These are phyloP conservation scores for Pseudochirops corinnae DNA, from an alignment of 2,797 vertebrate genomes.

Conservation along the genomic window DNA sequence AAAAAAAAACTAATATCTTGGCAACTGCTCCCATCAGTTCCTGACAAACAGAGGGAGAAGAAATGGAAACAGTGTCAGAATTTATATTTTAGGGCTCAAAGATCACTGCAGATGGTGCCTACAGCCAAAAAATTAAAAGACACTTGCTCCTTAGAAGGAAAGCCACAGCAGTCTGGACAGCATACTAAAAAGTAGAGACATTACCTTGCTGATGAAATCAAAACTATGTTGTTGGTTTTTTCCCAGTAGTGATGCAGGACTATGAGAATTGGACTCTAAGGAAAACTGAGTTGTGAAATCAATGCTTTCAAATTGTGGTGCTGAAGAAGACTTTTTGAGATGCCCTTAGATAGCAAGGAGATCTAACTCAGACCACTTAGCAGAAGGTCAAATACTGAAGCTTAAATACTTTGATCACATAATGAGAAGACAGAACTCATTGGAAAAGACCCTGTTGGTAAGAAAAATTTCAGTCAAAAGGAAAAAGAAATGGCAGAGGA, in stretches of 20 bases:
- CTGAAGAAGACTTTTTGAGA: background rate
- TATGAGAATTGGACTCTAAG: background rate
- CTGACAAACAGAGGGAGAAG: background rate
- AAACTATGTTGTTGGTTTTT: background rate
- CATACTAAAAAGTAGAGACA: background rate
- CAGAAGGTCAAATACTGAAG: background rate
- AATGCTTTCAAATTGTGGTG: background rate
- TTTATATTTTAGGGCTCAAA: background rate
- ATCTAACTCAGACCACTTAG: background rate
- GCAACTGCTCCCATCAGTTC: background rate
- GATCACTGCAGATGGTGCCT: background rate
- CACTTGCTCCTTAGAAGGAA: background rate
- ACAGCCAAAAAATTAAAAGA: background rate
- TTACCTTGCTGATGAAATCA: background rate
- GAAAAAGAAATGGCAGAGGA: background rate
- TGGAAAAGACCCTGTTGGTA: background rate
- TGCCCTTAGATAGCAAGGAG: background rate
- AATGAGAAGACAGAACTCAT: background rate
- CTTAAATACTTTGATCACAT: background rate
- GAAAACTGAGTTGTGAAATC: background rate
- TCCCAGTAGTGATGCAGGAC: background rate
- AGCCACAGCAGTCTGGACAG: background rate
- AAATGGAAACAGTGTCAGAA: background rate
- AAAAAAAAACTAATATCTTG: background rate
- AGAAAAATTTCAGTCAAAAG: background rate